Base-by-base conservation (phyloP, 37 sponge, comb jelly and placozoan genomes). In the Spongia lamella region DNA sequence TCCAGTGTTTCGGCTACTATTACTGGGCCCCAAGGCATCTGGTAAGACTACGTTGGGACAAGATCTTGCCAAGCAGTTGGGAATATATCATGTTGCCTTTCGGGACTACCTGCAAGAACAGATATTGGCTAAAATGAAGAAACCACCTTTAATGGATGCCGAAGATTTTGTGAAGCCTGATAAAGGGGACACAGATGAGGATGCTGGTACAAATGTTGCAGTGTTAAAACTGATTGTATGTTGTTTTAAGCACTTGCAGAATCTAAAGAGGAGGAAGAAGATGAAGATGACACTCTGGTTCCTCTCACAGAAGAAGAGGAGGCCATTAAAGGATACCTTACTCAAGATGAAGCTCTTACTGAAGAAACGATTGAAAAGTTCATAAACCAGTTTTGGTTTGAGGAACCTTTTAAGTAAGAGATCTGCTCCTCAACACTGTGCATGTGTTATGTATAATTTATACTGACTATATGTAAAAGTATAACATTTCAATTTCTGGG, bases 11-110 rank as follows among this genome's bases (percentile, higher is more conserved):
- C 74, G 98, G 15, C 33, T 94, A 38, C 89, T 90, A 21, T 58
- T 97, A 1, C 79, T 96, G 14, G 96, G 96, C 21, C 78, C 96
- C 17, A 69, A 53, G 20, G 83, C 80, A 29, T 72, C 85, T 39
- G 96, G 96, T 19, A 96, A 92, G 80, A 96, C 93, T 3, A 64
- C 64, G 2, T 54, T 72, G 34, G 96, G 96, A 29, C 78, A 86
- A 15, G 17, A 61, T 7, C 35, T 92, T 13, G 90, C 88, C 19
- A 57, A 66, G 7, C 78, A 86, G 65, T 68, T 88, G n/a, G 88
- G 90, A 75, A 27, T 97, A 3, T 97, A 92, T 57, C 96, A 93
- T 77, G 61, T 97, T 17, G 81, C 90, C 49, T 94, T 94, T 64
- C 80, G 76, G 29, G 89, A 94, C 39, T 89, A 68, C 54, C 64